Evolutionary conservation across 1,140 invertebrate species (phyloP).

Genomic region (Caenorhabditis tropicalis): DNA sequence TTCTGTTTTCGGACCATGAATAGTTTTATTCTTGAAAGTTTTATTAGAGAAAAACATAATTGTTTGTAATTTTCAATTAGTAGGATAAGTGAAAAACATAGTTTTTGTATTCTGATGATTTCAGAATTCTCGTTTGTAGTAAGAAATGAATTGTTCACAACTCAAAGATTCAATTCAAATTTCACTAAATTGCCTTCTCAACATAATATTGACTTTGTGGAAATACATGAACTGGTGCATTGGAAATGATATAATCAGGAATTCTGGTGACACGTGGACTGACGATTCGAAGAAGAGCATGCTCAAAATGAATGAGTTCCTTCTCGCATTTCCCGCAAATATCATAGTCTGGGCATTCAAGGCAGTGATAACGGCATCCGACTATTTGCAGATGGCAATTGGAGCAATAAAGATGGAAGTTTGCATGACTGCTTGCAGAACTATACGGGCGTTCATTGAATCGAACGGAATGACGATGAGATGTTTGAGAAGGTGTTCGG

Average conservation of each 20-base stretch:
- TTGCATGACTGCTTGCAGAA: not conserved
- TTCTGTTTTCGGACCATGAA: too few relatives aligned
- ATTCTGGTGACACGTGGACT: slow-evolving; percentile 60
- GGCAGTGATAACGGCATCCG: slow-evolving; percentile 86
- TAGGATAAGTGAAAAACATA: too few relatives aligned
- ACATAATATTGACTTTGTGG: not conserved
- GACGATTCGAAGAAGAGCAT: slow-evolving; percentile 82
- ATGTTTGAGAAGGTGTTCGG: not conserved
- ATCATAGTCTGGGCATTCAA: slow-evolving; percentile 83
- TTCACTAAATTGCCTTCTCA: not conserved
- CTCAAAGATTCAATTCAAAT: too few relatives aligned
- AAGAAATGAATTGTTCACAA: too few relatives aligned
- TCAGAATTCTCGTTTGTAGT: too few relatives aligned
- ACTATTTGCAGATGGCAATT: not conserved
- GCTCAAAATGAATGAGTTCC: slow-evolving; percentile 79
- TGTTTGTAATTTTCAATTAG: too few relatives aligned
- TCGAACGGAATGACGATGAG: slow-evolving; percentile 2
- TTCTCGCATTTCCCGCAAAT: slow-evolving; percentile 82
- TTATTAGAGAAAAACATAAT: too few relatives aligned
- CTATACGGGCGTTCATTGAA: not conserved
- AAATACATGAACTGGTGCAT: not conserved
- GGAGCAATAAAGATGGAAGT: not conserved
- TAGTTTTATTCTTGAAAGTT: too few relatives aligned
- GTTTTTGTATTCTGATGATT: too few relatives aligned
- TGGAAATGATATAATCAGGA: not conserved